These are phyloP conservation scores for Podarcis raffonei DNA, from an alignment of 2,113 vertebrate species.

Conservation along the genomic window DNA sequence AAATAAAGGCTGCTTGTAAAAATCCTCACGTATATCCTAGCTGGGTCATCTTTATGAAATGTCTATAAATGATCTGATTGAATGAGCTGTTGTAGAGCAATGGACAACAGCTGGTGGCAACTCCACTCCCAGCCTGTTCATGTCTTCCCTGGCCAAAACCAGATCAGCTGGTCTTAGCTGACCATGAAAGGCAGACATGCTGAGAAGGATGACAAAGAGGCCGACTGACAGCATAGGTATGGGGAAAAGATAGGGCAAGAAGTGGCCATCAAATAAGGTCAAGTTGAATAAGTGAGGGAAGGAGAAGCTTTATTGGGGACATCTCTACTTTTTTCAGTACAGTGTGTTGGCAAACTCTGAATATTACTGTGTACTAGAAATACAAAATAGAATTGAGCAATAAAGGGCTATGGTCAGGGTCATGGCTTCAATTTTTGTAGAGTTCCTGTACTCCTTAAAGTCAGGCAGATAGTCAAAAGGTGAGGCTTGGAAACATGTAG, in stretches of 20 bases:
- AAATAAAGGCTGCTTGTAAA: slow-evolving; percentile 19
- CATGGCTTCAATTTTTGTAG: not conserved
- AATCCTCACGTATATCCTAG: not conserved
- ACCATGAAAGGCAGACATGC: not conserved
- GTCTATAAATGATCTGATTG: not conserved
- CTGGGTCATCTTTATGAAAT: not conserved
- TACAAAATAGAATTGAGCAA: not conserved
- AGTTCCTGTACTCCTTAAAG: not conserved
- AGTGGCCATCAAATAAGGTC: not conserved
- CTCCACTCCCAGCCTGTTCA: not conserved
- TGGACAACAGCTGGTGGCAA: not conserved
- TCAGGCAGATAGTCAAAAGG: not conserved
- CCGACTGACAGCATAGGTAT: not conserved
- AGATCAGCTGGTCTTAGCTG: not conserved
- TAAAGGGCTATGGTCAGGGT: not conserved
- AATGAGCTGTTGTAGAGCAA: not conserved
- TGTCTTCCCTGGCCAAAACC: not conserved
- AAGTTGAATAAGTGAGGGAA: not conserved
- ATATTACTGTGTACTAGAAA: not conserved
- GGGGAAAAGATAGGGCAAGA: not conserved
- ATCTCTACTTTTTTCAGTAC: not conserved
- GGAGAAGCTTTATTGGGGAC: not conserved
- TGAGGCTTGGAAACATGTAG: not conserved
- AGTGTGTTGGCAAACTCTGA: not conserved
- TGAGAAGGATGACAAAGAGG: not conserved